A percentile compares a stretch with the other conserved stretches of the same genome.
Evolutionary conservation across 2,888 invertebrate species (phyloP).

Genomic region (Gisinianus flammeolus): DNA sequence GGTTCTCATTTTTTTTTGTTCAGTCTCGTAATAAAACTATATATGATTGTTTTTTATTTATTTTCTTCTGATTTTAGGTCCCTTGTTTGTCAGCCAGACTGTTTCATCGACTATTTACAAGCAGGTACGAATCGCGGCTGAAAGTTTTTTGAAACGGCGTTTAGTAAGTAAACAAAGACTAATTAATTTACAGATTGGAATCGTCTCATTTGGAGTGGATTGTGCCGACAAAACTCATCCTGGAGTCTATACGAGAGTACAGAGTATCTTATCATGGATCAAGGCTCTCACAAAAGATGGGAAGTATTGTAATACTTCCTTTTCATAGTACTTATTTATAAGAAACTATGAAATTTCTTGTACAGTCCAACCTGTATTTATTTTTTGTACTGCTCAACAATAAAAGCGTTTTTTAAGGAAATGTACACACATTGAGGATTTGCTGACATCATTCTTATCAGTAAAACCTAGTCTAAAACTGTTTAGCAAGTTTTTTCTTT

Average conservation of each 20-base stretch:
- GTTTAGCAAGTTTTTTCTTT: no score
- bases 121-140: neutral
- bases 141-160: no score
- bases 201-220: neutral
- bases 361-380: no score
- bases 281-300: slow-evolving; percentile 2
- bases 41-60: no score
- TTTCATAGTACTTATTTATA: neutral
- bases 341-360: no score
- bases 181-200: slow-evolving; percentile 6
- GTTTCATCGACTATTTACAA: neutral
- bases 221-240: neutral
- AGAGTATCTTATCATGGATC: slow-evolving; percentile 3
- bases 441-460: no score
- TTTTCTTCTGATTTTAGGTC: slow-evolving; percentile 2
- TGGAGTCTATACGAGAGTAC: slow-evolving; percentile 18
- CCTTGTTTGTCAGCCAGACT: neutral
- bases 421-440: no score
- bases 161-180: no score
- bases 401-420: no score
- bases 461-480: no score
- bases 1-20: neutral
- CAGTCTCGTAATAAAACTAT: no score
- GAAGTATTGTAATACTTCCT: neutral
- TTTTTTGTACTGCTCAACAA: no score